Percentiles rank a stretch among this genome's conserved stretches.
Evolutionary conservation across 2,888 invertebrate species (phyloP).

Genomic region (Muscina levida): DNA sequence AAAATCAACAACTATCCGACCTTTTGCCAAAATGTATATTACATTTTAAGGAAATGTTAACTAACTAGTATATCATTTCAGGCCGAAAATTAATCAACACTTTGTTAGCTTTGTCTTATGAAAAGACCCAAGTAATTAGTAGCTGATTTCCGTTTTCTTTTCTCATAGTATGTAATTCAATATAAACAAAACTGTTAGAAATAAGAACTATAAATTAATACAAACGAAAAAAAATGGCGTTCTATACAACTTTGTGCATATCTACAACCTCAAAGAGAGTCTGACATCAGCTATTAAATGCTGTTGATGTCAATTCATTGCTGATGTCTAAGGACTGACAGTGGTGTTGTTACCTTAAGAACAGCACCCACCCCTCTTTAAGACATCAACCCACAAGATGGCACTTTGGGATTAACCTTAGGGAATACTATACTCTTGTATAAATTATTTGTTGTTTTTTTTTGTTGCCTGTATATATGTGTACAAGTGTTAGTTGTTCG

Average conservation of each 20-base stretch:
- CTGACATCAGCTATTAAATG: constrained; percentile 13
- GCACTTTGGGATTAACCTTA: constrained; percentile 30
- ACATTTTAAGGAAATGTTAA: constrained; percentile 11
- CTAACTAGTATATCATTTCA: too few relatives aligned
- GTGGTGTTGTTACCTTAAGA: too few relatives aligned
- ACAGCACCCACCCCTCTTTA: constrained; percentile 2
- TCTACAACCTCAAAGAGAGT: not conserved
- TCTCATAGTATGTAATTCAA: constrained; percentile 27
- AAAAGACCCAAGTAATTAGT: too few relatives aligned
- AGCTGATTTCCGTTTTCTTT: constrained; percentile 27
- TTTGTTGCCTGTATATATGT: not conserved
- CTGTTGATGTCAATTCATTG: not conserved
- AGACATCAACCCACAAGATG: constrained; percentile 11
- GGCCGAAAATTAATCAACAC: too few relatives aligned
- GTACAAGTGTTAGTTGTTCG: not conserved
- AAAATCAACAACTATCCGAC: not conserved
- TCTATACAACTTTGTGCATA: not conserved
- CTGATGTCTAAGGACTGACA: not conserved
- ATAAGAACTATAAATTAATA: not conserved
- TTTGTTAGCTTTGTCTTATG: too few relatives aligned
- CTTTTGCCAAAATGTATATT: constrained; percentile 33
- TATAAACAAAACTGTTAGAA: constrained; percentile 5
- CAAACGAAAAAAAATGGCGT: not conserved
- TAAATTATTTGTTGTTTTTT: not conserved
- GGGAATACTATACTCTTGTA: not conserved